Evolutionary conservation across 2,888 invertebrate species (phyloP), one percentile per base, ranked within the genome.

Genomic region (Drosophila cognata): DNA sequence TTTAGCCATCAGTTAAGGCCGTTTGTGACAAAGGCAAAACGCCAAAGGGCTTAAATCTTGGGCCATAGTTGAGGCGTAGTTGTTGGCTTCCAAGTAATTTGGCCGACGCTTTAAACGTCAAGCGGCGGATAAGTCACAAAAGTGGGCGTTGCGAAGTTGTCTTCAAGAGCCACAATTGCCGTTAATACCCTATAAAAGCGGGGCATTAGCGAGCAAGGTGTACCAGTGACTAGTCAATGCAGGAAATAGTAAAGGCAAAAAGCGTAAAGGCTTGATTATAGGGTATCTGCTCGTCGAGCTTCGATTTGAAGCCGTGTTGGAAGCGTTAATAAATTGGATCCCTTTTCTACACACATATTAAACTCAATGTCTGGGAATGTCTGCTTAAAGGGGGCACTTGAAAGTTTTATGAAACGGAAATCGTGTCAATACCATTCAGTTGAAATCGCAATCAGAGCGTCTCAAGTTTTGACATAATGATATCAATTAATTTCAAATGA

Each of bases 1-100:
- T 76, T 80, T 75, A 69, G 74, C 76, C 88, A 89, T 88, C 88
- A 88, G 77, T 86, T 83, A 73, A 75, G 57, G 28, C 56, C 68
- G 46, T 46, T 46, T 46, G 74, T 76, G 84, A 82, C 84, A 82
- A 82, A 73, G 73, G 67, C 83, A 77, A 73, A 60, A 67, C 67
- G 56, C 71, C 35, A 57, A 66, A 64, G 59, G 63, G 69, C 77
- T 77, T 77, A 77, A 74, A 75, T 66, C 59, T 36, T 52, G 53
- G 50, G 53, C 65, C 67, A 65, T 69, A 65, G 56, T 56, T 43
- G 41, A 13, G 59, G 51, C 36, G 33, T 36, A 36, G 16, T 38
- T 55, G 36, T n/a, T 29, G 46, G 18, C 59, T 53, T 38, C 16
- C 57, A 51, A 52, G 53, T 33, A 57, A 52, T 69, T 69, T 66